Evolutionary conservation across 1,140 invertebrate genomes (phyloP), one percentile per base, ranked within the genome.

Genomic region (Pseudomyrmex flavicornis): DNA sequence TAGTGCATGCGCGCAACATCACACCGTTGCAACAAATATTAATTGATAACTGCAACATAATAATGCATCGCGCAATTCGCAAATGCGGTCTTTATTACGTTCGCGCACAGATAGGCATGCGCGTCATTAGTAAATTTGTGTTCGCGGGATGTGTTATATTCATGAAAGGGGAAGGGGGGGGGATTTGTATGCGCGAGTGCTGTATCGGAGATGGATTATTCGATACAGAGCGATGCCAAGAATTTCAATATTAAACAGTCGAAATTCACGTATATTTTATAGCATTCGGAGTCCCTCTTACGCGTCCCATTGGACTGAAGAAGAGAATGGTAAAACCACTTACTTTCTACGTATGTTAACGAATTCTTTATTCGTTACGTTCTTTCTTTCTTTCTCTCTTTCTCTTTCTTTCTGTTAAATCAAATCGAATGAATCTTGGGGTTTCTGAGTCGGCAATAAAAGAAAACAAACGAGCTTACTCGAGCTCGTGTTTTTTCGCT

Each of bases 341-440:
- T 15, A 20, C 17, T 15, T 70, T 76, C 46, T 62, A 83, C 22
- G 58, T 80, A 80, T 69, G 54, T 80, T 56, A 82, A 72, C 72
- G 63, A 68, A 84, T 61, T 63, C 44, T 56, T 65, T 48, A 70
- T 72, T 22, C 10, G 13, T 13, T 9, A 4, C 35, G 50, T 7
- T 9, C 12, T 17, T 17, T 22, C 20, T 22, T 1, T 22, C 20
- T 8, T 56, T 10, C n/a, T 7, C 13, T 35, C 35, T 5, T 35
- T 35, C 5, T 35, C 5, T 35, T 35, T 35, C 50, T 54, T 17
- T 46, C 74, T 9, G 26, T 15, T 26, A 72, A 70, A 7, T 22
- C 46, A 56, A 79, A 79, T 74, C 61, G 58, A 74, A 80, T 70
- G 72, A 84, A 87, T 88, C 73, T 35, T 17, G 62, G n/a, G 22